Evolutionary conservation across 2,113 vertebrate species (phyloP).

Genomic region (Etia nguti): DNA sequence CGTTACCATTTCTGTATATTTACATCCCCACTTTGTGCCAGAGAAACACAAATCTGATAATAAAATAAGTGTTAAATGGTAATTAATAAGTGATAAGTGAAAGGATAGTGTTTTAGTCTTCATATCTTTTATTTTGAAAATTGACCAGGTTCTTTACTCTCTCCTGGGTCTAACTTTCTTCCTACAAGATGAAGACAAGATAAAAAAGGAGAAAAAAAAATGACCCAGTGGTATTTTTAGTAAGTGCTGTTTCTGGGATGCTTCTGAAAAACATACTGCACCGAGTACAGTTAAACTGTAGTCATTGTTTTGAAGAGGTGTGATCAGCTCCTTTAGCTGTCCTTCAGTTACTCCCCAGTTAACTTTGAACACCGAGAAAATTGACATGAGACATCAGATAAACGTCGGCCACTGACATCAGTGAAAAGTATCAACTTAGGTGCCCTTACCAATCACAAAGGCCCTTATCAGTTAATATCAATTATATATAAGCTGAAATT

Average conservation of each 20-base stretch:
- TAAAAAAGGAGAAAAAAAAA: background rate
- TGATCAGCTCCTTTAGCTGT: background rate
- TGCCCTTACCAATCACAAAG: background rate
- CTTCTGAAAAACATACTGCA: background rate
- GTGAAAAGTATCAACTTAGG: background rate
- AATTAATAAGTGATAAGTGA: background rate
- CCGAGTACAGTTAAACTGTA: background rate
- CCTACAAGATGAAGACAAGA: background rate
- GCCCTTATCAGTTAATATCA: background rate
- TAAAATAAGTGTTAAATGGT: background rate
- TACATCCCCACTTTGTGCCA: background rate
- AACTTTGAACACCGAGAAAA: background rate
- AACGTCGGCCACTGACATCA: background rate
- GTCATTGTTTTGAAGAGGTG: background rate
- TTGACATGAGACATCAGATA: background rate
- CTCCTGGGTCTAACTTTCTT: background rate
- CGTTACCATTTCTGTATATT: background rate
- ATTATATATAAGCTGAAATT: background rate
- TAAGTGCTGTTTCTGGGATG: background rate
- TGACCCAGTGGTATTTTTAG: background rate
- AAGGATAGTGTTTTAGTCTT: background rate
- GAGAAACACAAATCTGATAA: background rate
- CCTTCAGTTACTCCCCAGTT: background rate
- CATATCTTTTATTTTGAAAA: background rate
- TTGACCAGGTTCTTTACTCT: background rate